Conservation (phyloP, 2,113 vertebrate species). For the Lepus europaeus region DNA sequence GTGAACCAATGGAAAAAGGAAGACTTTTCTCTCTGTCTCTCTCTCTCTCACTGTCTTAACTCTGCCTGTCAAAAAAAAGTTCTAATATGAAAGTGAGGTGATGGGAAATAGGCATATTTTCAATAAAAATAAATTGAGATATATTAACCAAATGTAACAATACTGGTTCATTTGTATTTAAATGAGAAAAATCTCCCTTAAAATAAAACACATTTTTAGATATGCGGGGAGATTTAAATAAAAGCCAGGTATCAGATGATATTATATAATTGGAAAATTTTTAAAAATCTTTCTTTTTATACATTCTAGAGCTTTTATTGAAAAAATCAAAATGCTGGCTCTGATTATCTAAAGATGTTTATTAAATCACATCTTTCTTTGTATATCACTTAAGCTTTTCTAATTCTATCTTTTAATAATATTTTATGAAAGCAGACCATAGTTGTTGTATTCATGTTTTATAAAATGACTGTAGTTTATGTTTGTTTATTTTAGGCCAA, state of each 20-base stretch:
- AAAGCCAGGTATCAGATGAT: background rate
- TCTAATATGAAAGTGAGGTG: background rate
- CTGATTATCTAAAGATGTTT: background rate
- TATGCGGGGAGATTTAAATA: slow-evolving; percentile 17
- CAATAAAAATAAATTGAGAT: background rate
- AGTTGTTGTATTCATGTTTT: slow-evolving; percentile 26
- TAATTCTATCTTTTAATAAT: background rate
- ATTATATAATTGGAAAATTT: background rate
- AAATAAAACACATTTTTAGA: background rate
- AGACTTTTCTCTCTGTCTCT: too few species aligned
- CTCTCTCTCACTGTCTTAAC: too few species aligned
- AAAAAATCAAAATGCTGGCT: background rate
- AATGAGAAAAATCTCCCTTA: background rate
- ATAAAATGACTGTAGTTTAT: slow-evolving; percentile 48
- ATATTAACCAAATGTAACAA: background rate
- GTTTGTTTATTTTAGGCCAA: slow-evolving; percentile 59
- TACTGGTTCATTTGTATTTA: background rate
- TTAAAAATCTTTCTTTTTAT: background rate
- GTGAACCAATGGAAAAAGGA: too few species aligned
- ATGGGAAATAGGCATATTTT: background rate
- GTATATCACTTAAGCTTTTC: background rate
- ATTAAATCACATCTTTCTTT: background rate
- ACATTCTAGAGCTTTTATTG: background rate
- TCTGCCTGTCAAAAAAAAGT: too few species aligned
- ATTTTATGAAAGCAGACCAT: background rate